A percentile compares a stretch with the other conserved stretches of the same genome.
phyloP scores from a whole-genome alignment of 2,797 vertebrate species.

The Poeciliopsis infans region DNA sequence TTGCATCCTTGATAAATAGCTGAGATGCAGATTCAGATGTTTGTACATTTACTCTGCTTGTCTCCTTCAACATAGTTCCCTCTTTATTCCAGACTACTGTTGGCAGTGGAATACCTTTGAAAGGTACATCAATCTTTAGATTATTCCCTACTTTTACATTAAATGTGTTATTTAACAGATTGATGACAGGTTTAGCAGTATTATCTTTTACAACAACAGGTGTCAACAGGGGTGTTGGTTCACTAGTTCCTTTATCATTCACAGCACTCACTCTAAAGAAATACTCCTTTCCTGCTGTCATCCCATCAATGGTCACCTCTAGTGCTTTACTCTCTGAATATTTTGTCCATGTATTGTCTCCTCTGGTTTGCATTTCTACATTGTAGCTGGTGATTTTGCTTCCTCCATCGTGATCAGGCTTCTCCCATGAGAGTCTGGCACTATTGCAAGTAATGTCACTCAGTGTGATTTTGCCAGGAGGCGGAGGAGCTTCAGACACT shows the following conservation, averaged over 20 bases:
- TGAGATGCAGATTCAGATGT: slow-evolving; percentile 87
- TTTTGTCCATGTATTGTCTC: slow-evolving; percentile 89
- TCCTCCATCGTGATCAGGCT: slow-evolving; percentile 95
- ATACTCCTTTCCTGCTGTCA: slow-evolving; percentile 90
- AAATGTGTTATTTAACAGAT: slow-evolving; percentile 89
- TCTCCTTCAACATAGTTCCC: slow-evolving; percentile 88
- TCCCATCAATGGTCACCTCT: slow-evolving; percentile 86
- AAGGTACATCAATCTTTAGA: slow-evolving; percentile 93
- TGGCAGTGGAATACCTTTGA: slow-evolving; percentile 88
- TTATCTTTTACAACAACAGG: slow-evolving; percentile 89
- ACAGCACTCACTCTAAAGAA: slow-evolving; percentile 91
- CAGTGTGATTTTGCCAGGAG: slow-evolving; percentile 91
- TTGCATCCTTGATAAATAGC: slow-evolving; percentile 90
- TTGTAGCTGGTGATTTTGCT: slow-evolving; percentile 94
- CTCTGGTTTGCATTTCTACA: slow-evolving; percentile 94
- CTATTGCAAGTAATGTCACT: slow-evolving; percentile 88
- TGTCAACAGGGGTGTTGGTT: slow-evolving; percentile 88
- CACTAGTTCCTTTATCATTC: slow-evolving; percentile 97
- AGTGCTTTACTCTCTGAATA: slow-evolving; percentile 89
- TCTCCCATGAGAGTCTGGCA: slow-evolving; percentile 93
- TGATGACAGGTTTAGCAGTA: slow-evolving; percentile 86
- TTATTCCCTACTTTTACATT: slow-evolving; percentile 92
- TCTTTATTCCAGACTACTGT: slow-evolving; percentile 91
- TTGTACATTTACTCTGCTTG: slow-evolving; percentile 89
- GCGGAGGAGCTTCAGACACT: slow-evolving; percentile 88